Percentiles rank a stretch among this genome's conserved stretches.
These are phyloP conservation scores for Oligia latruncula DNA, from an alignment of 2,888 invertebrate species.

Conservation along the genomic window DNA sequence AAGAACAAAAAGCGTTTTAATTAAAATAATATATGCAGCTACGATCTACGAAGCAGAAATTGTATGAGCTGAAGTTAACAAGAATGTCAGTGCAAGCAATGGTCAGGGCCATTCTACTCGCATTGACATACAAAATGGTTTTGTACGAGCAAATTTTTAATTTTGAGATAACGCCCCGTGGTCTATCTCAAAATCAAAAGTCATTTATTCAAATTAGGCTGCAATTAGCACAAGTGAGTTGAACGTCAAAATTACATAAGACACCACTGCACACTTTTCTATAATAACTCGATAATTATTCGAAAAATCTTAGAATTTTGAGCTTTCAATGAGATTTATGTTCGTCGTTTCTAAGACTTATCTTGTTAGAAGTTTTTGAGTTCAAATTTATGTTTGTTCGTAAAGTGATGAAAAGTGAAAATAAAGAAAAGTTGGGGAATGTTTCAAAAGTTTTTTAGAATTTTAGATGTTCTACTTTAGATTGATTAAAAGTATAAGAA, in stretches of 20 bases:
- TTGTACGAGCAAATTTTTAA: constrained; percentile 70
- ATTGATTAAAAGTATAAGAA: constrained; percentile 21
- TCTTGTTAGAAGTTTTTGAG: constrained; percentile 35
- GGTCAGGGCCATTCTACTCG: constrained; percentile 31
- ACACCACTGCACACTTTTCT: background rate
- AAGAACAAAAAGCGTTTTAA: constrained; percentile 8
- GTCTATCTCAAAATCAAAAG: background rate
- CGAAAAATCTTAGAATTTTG: constrained; percentile 1
- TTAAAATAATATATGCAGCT: constrained; percentile 23
- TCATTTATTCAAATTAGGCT: background rate
- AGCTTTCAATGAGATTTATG: constrained; percentile 23
- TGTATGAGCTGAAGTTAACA: constrained; percentile 23
- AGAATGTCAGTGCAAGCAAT: background rate
- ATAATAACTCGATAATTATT: background rate
- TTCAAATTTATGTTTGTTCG: constrained; percentile 33
- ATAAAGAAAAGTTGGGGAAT: constrained; percentile 24
- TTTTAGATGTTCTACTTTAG: constrained; percentile 16
- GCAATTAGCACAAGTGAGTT: no score
- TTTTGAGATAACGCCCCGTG: constrained; percentile 57
- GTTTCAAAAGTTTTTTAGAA: constrained; percentile 30
- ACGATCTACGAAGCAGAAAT: background rate
- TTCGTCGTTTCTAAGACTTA: constrained; percentile 26
- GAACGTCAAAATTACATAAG: background rate
- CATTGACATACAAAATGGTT: constrained; percentile 71
- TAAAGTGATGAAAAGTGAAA: constrained; percentile 41